Base-by-base conservation (phyloP, 2,888 invertebrate genomes). In the Clostera curtula region DNA sequence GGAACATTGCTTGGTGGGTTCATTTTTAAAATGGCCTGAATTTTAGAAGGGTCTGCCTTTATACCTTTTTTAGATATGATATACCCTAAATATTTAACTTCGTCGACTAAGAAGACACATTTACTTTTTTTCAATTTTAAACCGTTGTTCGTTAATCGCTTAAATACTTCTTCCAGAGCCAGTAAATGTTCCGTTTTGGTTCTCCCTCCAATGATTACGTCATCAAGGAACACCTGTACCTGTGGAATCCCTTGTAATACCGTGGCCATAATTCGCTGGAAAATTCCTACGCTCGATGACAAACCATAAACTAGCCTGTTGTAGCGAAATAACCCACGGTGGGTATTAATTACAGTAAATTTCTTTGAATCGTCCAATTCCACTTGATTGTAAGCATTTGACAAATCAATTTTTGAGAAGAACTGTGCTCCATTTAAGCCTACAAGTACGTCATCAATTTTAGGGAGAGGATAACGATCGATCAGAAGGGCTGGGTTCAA, bases 391-490 rank as follows among this genome's bases (percentile, higher is more conserved):
- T 43, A 43, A 1, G 43, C 40, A 16, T 34, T 31, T 2, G 38
- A 40, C 3, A 43, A 16, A 21, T 43, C 43, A 3, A 43, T 13
- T 19, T 41, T 43, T 2, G 36, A 28, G 25, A 34, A 44, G 9
- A 21, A 25, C 8, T 25, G 7, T 5, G 26, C 34, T 1, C 45
- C 49, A 6, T 24, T 19, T 4, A 46, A 11, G 1, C 31, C 19
- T 3, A 19, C 15, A 9, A 49, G 25, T 11, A 43, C 19, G 8
- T 49, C 45, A 1, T 48, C 36, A 0, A 40, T 19, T 12, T 22
- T 39, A 3, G 47, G 43, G 6, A 49, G 23, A 5, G 43, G 45
- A 25, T 34, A 47, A 5, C 37, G 24, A 21, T 46, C 49, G 17
- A 47, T 27, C 20, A 25, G 3, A 7, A 46, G 20, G 1, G 34